Evolutionary conservation across 2,888 invertebrate genomes (phyloP), one percentile per base, ranked within the genome.

Genomic region (Tinea pellionella): DNA sequence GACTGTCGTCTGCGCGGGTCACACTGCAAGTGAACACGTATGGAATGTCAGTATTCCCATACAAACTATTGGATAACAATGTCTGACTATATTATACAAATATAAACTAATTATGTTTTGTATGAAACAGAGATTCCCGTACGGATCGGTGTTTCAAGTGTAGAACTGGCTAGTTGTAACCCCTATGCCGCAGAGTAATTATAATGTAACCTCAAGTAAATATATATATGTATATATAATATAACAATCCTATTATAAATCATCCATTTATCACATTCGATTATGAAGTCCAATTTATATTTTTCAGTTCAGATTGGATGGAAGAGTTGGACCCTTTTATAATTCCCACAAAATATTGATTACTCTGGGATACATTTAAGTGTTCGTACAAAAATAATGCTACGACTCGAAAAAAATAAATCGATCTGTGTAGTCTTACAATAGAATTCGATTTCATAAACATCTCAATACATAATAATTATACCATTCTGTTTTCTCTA

Each of bases 51-150:
- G 81, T 77, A 78, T 76, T 74, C 16, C 56, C 60, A 56, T 51
- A 57, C 32, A 19, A 55, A 59, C n/a, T 82, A 86, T 84, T 86
- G 24, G n/a, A 84, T 85, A 84, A 77, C 71, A 37, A 37, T 6
- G 24, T 24, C 24, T 6, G n/a, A 15, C 47, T 47, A 47, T 41
- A 16, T 47, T 2, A 32, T 15, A 32, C 7, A 18, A 16, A 32
- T 43, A 41, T 63, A 72, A 74, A 75, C 84, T 85, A 84, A 84
- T 85, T 85, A 85, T 84, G 84, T 81, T 83, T 80, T 80, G 78
- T 76, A 55, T 32, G 81, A 86, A 87, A 86, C 86, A 85, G 77
- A 83, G 87, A 84, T 77, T 83, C 86, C 87, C 86, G 86, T 87
- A 87, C 86, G 67, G 76, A 79, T 82, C 86, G 75, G 79, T 82